These are phyloP conservation scores for Xestia xanthographa DNA, from an alignment of 2,888 invertebrate species.

Conservation along the genomic window DNA sequence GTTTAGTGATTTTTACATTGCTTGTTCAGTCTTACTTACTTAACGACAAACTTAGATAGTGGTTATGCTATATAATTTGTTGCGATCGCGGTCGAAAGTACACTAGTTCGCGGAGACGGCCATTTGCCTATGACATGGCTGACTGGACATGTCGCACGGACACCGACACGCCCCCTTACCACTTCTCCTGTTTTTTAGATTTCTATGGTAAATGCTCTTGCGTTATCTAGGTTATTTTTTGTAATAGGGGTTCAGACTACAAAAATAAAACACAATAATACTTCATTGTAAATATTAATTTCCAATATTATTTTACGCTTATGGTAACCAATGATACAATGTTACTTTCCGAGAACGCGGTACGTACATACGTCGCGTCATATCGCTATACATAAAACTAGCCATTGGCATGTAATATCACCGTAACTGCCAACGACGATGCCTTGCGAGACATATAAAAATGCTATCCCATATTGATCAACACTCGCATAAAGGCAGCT, in stretches of 20 bases:
- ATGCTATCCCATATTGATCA: conserved; percentile 69
- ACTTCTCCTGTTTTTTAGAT: no score
- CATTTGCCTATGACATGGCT: no score
- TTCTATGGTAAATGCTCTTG: no score
- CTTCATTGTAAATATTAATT: conserved; percentile 90
- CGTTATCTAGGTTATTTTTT: no score
- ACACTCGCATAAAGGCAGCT: conserved; percentile 82
- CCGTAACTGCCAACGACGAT: conserved; percentile 80
- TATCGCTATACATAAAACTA: conserved; percentile 80
- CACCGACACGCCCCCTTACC: no score
- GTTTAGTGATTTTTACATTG: no score
- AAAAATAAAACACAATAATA: conserved; percentile 67
- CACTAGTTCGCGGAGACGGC: no score
- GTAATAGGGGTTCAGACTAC: not conserved
- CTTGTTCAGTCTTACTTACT: no score
- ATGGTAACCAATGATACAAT: conserved; percentile 91
- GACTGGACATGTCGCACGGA: no score
- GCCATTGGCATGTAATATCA: conserved; percentile 87
- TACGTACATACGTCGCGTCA: conserved; percentile 76
- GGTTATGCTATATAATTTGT: no score
- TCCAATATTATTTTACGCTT: conserved; percentile 89
- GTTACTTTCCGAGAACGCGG: conserved; percentile 77
- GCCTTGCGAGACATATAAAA: conserved; percentile 79
- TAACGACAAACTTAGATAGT: no score
- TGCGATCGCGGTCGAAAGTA: no score